Percentiles rank a stretch among this genome's conserved stretches.
phyloP scores from a whole-genome alignment of 2,888 invertebrate genomes.

The Drosophila sordidula region DNA sequence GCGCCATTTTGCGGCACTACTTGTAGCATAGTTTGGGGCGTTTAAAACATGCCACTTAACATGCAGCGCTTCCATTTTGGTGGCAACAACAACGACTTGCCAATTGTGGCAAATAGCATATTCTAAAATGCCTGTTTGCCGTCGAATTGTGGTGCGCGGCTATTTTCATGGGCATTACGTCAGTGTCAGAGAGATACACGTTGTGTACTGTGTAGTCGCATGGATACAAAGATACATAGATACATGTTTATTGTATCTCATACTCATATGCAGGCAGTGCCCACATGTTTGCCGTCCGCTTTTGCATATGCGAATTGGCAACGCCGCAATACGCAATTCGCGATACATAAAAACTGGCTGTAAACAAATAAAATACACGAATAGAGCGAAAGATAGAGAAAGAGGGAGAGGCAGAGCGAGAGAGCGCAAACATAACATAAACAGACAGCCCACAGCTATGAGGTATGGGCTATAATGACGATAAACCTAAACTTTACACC shows the following conservation, averaged over 20 bases:
- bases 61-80: conserved; percentile 37
- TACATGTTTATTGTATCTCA: conserved; percentile 19
- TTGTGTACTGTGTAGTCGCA: conserved; percentile 1
- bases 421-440: conserved; percentile 40
- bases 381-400: neutral
- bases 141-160: conserved; percentile 43
- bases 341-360: conserved; percentile 55
- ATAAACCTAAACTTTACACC: conserved; percentile 36
- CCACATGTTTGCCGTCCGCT: conserved; percentile 51
- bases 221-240: conserved; percentile 6
- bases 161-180: conserved; percentile 74
- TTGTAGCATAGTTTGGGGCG: conserved; percentile 50
- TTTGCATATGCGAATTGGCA: conserved; percentile 53
- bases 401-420: neutral
- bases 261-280: conserved; percentile 26
- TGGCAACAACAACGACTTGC: conserved; percentile 4
- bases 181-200: conserved; percentile 35
- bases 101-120: conserved; percentile 34
- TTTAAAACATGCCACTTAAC: conserved; percentile 42
- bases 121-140: conserved; percentile 40
- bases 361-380: conserved; percentile 45
- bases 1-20: conserved; percentile 11
- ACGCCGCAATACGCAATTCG: conserved; percentile 44
- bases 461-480: conserved; percentile 30
- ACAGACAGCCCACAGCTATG: conserved; percentile 11